Base-by-base conservation (phyloP, 1,140 invertebrate species). In the Popillia japonica region DNA sequence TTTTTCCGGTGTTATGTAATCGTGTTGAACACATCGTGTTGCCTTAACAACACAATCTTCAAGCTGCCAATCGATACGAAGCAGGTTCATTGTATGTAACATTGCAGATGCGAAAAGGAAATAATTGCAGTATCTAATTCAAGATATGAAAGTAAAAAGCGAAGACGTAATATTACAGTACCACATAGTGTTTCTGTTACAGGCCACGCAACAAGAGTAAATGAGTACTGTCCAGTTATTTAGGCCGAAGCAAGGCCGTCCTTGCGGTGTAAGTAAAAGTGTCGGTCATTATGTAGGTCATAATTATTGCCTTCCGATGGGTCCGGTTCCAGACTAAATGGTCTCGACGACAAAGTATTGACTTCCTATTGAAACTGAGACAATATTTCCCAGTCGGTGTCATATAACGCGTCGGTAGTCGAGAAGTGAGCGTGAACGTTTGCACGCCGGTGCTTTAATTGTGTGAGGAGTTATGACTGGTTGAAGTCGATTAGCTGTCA, bases 341-440 rank as follows among this genome's bases (percentile, higher is more conserved):
- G 0, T 68, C 61, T 68, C 61, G 61, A 68, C 61, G 22, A 22
- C 27, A 68, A 68, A 68, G 61, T 68, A 68, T 68, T 68, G 27
- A 34, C 61, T 68, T 68, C 61, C 61, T 68, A 68, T 68, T 68
- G 61, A 68, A 68, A 68, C 22, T 68, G 27, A 68, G 61, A 68
- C 27, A 68, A 68, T 68, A 68, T 22, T n/a, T 6, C 61, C 17
- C 6, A 34, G 22, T 68, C 61, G 61, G 27, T 68, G 61, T 68
- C 27, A 34, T n/a, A 11, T 68, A 68, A 68, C 61, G 27, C 20
- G 20, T 55, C 48, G n/a, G 48, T 55, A 55, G 48, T 55, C 48
- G 17, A 55, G 48, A 55, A 6, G 14, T 17, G 48, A 55, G 10
- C 44, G n/a, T 55, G n/a, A 55, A 55, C 48, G 14, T 55, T 55